A percentile compares a stretch with the other conserved stretches of the same genome.
Conservation (phyloP, 2,113 vertebrate genomes). For the Cheirogaleus medius region DNA sequence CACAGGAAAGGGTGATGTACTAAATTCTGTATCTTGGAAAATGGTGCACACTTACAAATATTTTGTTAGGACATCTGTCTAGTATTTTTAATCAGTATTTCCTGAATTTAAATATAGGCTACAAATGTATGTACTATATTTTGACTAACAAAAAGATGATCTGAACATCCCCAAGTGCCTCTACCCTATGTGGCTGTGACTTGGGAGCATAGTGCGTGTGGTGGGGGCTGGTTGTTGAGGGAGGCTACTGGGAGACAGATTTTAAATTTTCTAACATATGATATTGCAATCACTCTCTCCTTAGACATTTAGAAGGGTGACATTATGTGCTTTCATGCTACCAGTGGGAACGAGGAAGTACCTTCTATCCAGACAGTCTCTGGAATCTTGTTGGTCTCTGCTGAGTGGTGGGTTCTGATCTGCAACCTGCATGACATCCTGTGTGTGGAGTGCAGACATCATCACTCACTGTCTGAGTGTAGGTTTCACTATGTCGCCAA, state of each 20-base stretch:
- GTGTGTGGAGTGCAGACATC: background rate
- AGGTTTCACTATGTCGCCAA: background rate
- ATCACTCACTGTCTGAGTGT: rapidly evolving
- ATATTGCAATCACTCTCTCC: background rate
- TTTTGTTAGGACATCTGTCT: background rate
- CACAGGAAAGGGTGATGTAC: background rate
- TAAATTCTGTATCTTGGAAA: background rate
- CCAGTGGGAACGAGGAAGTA: background rate
- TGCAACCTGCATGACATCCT: rapidly evolving
- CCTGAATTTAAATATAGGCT: background rate
- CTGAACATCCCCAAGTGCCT: background rate
- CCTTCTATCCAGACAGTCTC: too few relatives aligned
- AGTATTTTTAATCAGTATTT: background rate
- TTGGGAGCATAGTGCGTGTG: rapidly evolving
- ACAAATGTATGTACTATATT: background rate
- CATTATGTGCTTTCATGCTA: background rate
- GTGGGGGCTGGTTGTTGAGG: background rate
- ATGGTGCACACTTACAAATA: background rate
- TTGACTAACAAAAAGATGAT: background rate
- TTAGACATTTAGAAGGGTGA: background rate
- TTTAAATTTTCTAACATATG: background rate
- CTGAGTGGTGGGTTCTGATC: background rate
- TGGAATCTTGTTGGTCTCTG: background rate
- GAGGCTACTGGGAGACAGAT: background rate
- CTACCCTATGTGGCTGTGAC: background rate